Conservation (phyloP, 1,140 invertebrate species). For the Cylas formicarius region DNA sequence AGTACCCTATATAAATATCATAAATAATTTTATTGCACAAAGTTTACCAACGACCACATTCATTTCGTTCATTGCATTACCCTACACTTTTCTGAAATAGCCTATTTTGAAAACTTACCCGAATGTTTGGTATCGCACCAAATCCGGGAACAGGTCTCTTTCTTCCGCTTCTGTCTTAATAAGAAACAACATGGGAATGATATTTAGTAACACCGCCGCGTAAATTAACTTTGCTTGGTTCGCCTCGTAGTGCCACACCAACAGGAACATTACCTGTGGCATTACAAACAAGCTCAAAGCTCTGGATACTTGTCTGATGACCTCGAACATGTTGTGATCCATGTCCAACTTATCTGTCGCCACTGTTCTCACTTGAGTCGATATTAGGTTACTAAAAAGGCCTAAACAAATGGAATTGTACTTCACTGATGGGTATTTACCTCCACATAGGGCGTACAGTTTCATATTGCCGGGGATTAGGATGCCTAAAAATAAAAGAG, state of each 20-base stretch:
- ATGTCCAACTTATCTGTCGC: constrained; percentile 15
- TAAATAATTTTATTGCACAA: too few relatives aligned
- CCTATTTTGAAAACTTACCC: too few relatives aligned
- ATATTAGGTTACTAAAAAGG: constrained; percentile 19
- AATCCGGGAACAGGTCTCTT: neutral
- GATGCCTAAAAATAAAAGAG: constrained; percentile 14
- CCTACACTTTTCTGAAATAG: too few relatives aligned
- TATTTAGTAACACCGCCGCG: constrained; percentile 19
- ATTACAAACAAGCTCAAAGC: constrained; percentile 23
- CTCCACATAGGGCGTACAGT: constrained; percentile 23
- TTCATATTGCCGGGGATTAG: constrained; percentile 16
- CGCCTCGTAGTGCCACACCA: constrained; percentile 13
- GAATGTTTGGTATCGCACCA: constrained; percentile 20
- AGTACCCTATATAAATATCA: too few relatives aligned
- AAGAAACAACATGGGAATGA: constrained; percentile 20
- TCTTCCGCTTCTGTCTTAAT: constrained; percentile 8
- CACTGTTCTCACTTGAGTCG: constrained; percentile 16
- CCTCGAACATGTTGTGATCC: constrained; percentile 16
- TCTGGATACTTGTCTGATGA: constrained; percentile 21
- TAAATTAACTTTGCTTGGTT: constrained; percentile 16
- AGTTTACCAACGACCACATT: too few relatives aligned
- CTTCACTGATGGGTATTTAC: constrained; percentile 14
- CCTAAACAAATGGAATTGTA: constrained; percentile 18
- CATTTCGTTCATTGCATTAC: too few relatives aligned
- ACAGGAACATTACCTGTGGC: constrained; percentile 18